Evolutionary conservation across 2,888 invertebrate genomes (phyloP).

Genomic region (Harpalus rufipes): DNA sequence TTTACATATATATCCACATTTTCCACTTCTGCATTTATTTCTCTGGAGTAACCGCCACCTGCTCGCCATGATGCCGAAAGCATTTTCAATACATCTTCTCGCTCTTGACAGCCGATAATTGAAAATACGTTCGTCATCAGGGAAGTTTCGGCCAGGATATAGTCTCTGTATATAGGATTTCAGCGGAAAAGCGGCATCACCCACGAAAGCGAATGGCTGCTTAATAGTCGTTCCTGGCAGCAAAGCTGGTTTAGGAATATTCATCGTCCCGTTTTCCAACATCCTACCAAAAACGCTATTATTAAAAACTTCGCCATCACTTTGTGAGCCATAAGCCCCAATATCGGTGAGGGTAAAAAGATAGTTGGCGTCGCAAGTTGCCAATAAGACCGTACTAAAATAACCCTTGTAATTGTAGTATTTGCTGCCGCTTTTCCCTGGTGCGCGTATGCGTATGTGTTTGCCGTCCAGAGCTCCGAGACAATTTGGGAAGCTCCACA

Average conservation of each 20-base stretch:
- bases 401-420: background rate
- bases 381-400: too few species aligned
- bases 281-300: too few species aligned
- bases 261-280: too few species aligned
- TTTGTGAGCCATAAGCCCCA: too few species aligned
- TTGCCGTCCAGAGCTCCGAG: constrained; percentile 10
- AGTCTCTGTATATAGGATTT: constrained; percentile 70
- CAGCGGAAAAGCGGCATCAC: constrained; percentile 71
- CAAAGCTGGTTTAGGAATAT: too few species aligned
- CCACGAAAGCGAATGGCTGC: constrained; percentile 70
- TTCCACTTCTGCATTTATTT: constrained; percentile 8
- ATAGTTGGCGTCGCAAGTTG: too few species aligned
- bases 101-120: constrained; percentile 73
- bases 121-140: constrained; percentile 70
- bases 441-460: background rate
- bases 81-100: constrained; percentile 72
- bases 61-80: constrained; percentile 70
- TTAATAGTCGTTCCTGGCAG: too few species aligned
- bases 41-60: background rate
- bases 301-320: too few species aligned
- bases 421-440: background rate
- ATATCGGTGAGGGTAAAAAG: too few species aligned
- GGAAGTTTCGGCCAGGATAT: constrained; percentile 71
- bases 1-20: background rate
- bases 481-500: constrained; percentile 11